Evolutionary conservation across 64 coral and sea anemone genomes (phyloP).

Genomic region (Pachyseris speciosa): DNA sequence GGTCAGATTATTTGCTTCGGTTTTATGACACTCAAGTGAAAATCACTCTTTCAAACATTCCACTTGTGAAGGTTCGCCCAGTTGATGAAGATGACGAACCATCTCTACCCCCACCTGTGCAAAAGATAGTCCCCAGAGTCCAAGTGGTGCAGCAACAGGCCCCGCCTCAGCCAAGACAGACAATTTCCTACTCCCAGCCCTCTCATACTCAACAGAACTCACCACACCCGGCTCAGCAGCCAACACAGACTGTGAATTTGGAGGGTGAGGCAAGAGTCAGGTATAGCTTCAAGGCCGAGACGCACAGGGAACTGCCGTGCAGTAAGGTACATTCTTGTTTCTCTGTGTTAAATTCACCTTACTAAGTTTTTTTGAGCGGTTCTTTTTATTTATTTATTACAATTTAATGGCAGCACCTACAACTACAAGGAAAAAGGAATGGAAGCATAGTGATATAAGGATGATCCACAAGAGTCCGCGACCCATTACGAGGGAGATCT

Average conservation of each 20-base stretch:
- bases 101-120: conserved; percentile 1
- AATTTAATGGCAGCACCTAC: too few relatives aligned
- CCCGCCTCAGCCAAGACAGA: neutral
- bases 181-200: neutral
- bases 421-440: too few relatives aligned
- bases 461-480: too few relatives aligned
- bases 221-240: neutral
- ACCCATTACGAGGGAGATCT: too few relatives aligned
- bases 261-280: conserved; percentile 86
- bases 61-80: conserved; percentile 65
- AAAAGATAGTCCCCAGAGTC: conserved; percentile 10
- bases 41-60: neutral
- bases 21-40: too few relatives aligned
- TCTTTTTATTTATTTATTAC: too few relatives aligned
- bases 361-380: neutral
- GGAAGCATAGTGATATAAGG: too few relatives aligned
- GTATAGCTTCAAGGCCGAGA: conserved; percentile 94
- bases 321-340: conserved; percentile 72
- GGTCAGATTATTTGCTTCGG: too few relatives aligned
- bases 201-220: neutral
- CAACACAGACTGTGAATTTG: conserved; percentile 13
- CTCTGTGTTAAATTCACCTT: neutral
- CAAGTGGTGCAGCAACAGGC: conserved; percentile 49
- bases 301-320: conserved; percentile 73
- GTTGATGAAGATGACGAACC: conserved; percentile 66